Percentiles rank a stretch among this genome's conserved stretches.
These are phyloP conservation scores for Patella ulyssiponensis DNA, from an alignment of 2,888 invertebrate species.

Conservation along the genomic window DNA sequence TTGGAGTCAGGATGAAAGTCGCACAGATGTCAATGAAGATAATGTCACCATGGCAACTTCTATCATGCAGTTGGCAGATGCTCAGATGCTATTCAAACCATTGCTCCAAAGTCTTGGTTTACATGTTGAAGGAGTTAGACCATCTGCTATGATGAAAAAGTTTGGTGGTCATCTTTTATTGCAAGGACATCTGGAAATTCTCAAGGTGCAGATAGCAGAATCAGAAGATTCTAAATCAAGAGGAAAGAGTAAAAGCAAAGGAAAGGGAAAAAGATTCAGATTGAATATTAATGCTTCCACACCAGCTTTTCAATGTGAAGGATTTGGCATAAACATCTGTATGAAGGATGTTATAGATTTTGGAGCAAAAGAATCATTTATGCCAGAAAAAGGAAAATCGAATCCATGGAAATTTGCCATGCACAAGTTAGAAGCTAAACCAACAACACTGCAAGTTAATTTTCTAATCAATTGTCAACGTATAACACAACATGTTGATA, in stretches of 20 bases:
- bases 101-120: conserved; percentile 90
- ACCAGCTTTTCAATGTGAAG: conserved; percentile 93
- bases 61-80: conserved; percentile 82
- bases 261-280: conserved; percentile 37
- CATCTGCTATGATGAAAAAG: conserved; percentile 80
- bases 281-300: conserved; percentile 70
- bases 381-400: conserved; percentile 36
- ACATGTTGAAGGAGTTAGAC: conserved; percentile 79
- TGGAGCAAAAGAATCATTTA: conserved; percentile 67
- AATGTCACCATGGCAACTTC: conserved; percentile 64
- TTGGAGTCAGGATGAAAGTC: conserved; percentile 67
- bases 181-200: conserved; percentile 84
- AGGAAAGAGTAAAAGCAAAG: conserved; percentile 48
- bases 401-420: conserved; percentile 62
- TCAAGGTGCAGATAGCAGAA: conserved; percentile 94
- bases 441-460: conserved; percentile 90
- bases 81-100: conserved; percentile 84
- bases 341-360: conserved; percentile 91
- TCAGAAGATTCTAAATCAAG: conserved; percentile 77
- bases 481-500: conserved; percentile 95
- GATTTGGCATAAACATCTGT: conserved; percentile 90
- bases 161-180: conserved; percentile 83
- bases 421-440: conserved; percentile 72
- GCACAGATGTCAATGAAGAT: conserved; percentile 55
- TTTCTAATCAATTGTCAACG: conserved; percentile 88